These are phyloP conservation scores for Neotoxoptera formosana DNA, from an alignment of 1,140 invertebrate species.

Conservation along the genomic window DNA sequence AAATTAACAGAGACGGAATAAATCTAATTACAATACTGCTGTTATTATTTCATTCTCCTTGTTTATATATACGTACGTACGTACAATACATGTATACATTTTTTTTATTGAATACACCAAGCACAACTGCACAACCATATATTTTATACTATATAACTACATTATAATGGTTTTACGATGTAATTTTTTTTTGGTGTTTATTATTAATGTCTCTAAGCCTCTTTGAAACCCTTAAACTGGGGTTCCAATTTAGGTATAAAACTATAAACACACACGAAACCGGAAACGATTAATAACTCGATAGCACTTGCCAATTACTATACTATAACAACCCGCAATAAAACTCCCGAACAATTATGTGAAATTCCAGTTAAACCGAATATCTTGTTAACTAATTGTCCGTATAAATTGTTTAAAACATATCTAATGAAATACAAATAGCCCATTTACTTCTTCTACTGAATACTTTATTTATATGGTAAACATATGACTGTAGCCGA, in stretches of 20 bases:
- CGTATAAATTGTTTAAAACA: background rate
- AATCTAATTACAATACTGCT: conserved; percentile 23
- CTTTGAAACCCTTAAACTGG: background rate
- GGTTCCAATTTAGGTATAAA: background rate
- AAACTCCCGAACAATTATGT: background rate
- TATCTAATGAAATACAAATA: background rate
- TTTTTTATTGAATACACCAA: background rate
- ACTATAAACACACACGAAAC: background rate
- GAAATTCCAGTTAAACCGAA: background rate
- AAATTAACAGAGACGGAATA: background rate
- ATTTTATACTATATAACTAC: background rate
- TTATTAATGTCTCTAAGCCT: background rate
- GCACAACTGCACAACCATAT: background rate
- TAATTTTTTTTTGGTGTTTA: background rate
- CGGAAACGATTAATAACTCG: background rate
- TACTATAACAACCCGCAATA: background rate
- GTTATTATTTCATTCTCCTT: background rate
- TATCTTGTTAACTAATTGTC: background rate
- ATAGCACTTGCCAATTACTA: background rate
- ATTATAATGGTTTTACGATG: background rate
- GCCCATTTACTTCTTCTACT: background rate
- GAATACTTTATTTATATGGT: background rate
- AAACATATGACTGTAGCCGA: too few relatives aligned
- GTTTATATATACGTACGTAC: too few relatives aligned
- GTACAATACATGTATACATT: background rate